A percentile compares a stretch with the other conserved stretches of the same genome.
Conservation (phyloP, 1,140 invertebrate genomes). For the Polyergus mexicanus region DNA sequence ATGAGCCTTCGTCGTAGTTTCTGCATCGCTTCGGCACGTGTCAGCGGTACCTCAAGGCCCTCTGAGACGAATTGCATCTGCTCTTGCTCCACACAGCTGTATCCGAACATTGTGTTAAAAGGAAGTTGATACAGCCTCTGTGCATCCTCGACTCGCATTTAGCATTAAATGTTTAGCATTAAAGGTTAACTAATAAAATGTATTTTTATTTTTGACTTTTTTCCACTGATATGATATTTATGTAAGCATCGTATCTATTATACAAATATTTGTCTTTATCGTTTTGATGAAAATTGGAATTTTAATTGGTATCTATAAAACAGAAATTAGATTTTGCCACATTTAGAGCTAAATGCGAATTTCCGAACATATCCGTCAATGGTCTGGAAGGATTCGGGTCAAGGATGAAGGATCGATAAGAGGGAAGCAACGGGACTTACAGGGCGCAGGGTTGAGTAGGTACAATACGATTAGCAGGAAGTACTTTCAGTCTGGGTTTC, state of each 20-base stretch:
- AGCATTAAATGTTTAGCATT: slow-evolving; percentile 2
- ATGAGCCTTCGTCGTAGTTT: slow-evolving; percentile 81
- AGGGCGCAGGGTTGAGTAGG: slow-evolving; percentile 84
- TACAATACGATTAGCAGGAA: slow-evolving; percentile 74
- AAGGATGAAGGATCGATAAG: slow-evolving; percentile 14
- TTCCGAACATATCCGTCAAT: background rate
- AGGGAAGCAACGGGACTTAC: slow-evolving; percentile 76
- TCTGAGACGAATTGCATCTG: slow-evolving; percentile 86
- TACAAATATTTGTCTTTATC: background rate
- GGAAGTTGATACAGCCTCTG: background rate
- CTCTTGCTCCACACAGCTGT: slow-evolving; percentile 87
- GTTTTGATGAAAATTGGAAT: background rate
- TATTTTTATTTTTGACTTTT: background rate
- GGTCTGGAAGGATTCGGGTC: background rate
- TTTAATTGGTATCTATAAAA: slow-evolving; percentile 2
- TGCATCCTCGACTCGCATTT: slow-evolving; percentile 4
- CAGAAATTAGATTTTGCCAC: background rate
- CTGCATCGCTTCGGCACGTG: slow-evolving; percentile 80
- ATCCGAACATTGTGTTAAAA: slow-evolving; percentile 17
- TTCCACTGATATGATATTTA: background rate
- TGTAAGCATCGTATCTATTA: background rate
- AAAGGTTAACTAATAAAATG: background rate
- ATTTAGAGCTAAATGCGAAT: background rate
- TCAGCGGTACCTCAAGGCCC: slow-evolving; percentile 83
- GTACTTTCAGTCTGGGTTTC: slow-evolving; percentile 80